Percentiles rank a stretch among this genome's conserved stretches.
Conservation (phyloP, 2,888 invertebrate genomes). For the Calliphora vomitoria region DNA sequence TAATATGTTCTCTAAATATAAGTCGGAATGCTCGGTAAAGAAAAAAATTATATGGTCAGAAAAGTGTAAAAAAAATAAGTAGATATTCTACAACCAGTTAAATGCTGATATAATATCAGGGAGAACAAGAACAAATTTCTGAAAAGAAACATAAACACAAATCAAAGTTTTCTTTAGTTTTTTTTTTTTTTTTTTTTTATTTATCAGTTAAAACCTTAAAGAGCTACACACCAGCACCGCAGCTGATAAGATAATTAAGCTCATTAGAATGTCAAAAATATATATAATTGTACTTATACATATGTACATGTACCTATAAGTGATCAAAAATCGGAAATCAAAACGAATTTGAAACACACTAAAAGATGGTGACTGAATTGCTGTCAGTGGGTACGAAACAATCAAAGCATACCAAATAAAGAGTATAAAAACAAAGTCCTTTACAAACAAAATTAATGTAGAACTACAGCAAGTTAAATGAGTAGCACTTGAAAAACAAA, state of each 20-base stretch:
- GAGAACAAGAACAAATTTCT: slow-evolving; percentile 17
- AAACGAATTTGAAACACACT: slow-evolving; percentile 26
- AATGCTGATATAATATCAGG: slow-evolving; percentile 14
- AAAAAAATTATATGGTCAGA: slow-evolving; percentile 48
- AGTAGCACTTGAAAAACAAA: no score
- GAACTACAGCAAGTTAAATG: no score
- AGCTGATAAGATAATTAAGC: slow-evolving; percentile 70
- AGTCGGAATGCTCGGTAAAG: not conserved
- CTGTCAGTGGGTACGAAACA: no score
- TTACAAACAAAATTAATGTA: no score
- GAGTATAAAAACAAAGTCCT: no score
- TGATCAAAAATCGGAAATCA: not conserved
- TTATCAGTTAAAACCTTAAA: slow-evolving; percentile 69
- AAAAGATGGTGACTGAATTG: not conserved
- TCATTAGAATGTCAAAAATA: slow-evolving; percentile 60
- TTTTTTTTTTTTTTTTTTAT: not conserved
- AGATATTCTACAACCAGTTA: slow-evolving; percentile 11
- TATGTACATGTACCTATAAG: not conserved
- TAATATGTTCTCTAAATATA: slow-evolving; percentile 12
- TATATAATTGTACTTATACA: not conserved
- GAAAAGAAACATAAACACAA: slow-evolving; percentile 30
- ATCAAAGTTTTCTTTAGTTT: slow-evolving; percentile 32
- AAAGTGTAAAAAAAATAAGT: slow-evolving; percentile 30
- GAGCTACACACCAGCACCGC: slow-evolving; percentile 15
- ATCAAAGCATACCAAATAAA: no score